Evolutionary conservation across 2,113 vertebrate species (phyloP), one percentile per base, ranked within the genome.

Genomic region (Apodemus sylvaticus): DNA sequence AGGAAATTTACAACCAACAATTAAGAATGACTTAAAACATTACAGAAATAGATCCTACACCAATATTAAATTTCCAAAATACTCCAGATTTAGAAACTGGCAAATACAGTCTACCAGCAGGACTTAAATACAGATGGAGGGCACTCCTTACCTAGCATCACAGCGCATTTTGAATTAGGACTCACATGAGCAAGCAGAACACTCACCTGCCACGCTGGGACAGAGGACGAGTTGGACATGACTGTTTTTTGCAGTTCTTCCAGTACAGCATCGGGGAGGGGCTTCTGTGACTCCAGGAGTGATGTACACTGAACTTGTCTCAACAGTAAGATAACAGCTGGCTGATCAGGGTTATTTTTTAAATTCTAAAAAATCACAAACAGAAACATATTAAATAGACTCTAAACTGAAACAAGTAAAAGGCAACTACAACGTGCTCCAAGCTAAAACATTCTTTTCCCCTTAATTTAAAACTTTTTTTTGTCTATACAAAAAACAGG

Each of bases 171-270:
- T 60, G 78, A 86, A 24, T 89, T 22, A 87, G 64, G 64, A 74
- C 29, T 87, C 64, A 51, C 0, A 12, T 60, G 60, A 58, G 42
- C 82, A 87, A 83, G 64, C 85, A 86, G 94, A 0, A 0, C 24
- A 98, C 99, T 98, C 98, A 99, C 99, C 58, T 99, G 99, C 99
- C 99, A 99, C 2, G 99, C 99, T 10, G 98, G 98, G 73, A 99
- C 93, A 53, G 99, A 99, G n/a, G 98, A 96, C 26, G 98, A 98
- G 95, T 99, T 99, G 97, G 98, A 98, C 98, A 99, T 98, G 78
- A 99, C 99, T 0, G 99, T 97, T 91, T 99, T 99, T 77, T 89
- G 99, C 24, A 99, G 99, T 92, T 99, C 99, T 94, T 99, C 98
- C 85, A 99, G 97, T 13, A 99, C 97, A 0, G 97, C 87, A 31